These are phyloP conservation scores for Diabrotica undecimpunctata DNA, from an alignment of 1,140 invertebrate genomes.

Conservation along the genomic window DNA sequence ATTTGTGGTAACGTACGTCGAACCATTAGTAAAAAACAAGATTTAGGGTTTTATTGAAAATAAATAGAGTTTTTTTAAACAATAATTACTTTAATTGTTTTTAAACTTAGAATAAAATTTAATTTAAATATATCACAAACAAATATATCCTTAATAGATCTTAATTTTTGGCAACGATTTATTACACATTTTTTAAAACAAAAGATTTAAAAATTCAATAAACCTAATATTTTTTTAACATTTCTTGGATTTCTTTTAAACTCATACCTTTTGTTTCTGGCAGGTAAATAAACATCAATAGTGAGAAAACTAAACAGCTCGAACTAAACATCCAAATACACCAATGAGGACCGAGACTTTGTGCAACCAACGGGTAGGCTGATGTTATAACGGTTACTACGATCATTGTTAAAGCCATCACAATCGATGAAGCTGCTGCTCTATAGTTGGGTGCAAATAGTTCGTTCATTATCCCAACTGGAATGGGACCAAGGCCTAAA, in stretches of 20 bases:
- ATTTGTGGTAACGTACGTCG: no score
- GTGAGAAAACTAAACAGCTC: background rate
- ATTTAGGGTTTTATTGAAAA: no score
- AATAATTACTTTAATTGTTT: no score
- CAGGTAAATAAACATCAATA: background rate
- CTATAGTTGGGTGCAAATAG: constrained; percentile 75
- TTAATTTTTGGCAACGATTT: no score
- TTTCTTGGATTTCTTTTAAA: background rate
- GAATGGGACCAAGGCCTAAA: constrained; percentile 1
- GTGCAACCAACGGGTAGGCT: background rate
- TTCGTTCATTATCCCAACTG: constrained; percentile 67
- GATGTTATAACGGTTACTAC: background rate
- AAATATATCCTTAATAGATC: no score
- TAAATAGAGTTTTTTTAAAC: no score
- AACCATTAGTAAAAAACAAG: no score
- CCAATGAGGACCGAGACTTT: background rate
- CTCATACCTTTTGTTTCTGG: constrained; percentile 11
- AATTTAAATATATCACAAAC: no score
- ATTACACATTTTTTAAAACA: no score
- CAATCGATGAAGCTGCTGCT: constrained; percentile 68
- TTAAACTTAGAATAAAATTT: no score
- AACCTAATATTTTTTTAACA: no score
- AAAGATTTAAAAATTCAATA: no score
- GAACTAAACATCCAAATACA: constrained; percentile 1
- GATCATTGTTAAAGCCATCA: constrained; percentile 33